Base-by-base conservation (phyloP, 2,888 invertebrate species). In the Sinodicranocentrus sp. region DNA sequence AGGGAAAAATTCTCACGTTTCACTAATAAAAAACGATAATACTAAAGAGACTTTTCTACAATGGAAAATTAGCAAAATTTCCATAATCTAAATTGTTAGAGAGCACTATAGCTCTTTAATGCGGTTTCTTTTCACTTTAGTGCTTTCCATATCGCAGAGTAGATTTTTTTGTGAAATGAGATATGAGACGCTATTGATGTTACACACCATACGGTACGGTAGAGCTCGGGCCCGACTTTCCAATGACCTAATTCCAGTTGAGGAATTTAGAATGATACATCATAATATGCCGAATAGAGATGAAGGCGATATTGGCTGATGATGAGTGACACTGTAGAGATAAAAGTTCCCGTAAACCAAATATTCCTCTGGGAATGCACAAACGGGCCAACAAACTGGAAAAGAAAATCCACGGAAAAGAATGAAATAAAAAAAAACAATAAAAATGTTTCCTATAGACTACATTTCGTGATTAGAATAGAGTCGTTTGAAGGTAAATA, bases 201-300 rank as follows among this genome's bases (percentile, higher is more conserved):
- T 6, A 21, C 21, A n/a, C 25, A 25, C 57, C 57, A 57, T 39
- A 2, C 19, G 8, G 2, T 52, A 52, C 19, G n/a, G n/a, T n/a
- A n/a, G n/a, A n/a, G n/a, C n/a, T n/a, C n/a, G n/a, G n/a, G n/a
- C n/a, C 15, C 13, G 13, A 52, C 25, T 57, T 48, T 23, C 43
- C 23, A 44, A 23, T 68, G 43, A 68, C 68, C 68, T 48, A 59
- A 43, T 33, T 25, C 72, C 25, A 33, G 48, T 19, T 23, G 48
- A 54, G 21, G 39, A 68, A 54, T 52, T 52, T 19, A 52, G 52
- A 52, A 52, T 17, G 19, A 52, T 52, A 17, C 52, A 52, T 52
- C 52, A 52, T 52, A 52, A n/a, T 39, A n/a, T 33, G 5, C 3
- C 33, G 33, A 33, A 33, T 33, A 33, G 5, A 33, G 33, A 33